A percentile compares a stretch with the other conserved stretches of the same genome.
Conservation (phyloP, 2,797 vertebrate genomes). For the Paguma larvata region DNA sequence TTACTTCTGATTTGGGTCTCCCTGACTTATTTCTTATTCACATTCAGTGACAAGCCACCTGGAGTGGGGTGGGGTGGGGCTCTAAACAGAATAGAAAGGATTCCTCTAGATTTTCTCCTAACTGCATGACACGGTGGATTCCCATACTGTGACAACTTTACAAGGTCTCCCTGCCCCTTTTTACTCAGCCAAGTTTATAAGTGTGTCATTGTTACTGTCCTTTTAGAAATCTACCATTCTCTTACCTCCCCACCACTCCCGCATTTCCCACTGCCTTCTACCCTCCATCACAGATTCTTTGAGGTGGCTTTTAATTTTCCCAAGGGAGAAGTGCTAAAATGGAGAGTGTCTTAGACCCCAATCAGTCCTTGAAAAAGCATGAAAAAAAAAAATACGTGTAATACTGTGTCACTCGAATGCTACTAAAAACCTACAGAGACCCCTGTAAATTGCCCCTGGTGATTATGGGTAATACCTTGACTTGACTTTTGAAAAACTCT, state of each 20-base stretch:
- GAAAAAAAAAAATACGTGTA: constrained; percentile 4
- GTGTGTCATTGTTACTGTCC: background rate
- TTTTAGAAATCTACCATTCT: background rate
- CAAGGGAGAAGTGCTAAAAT: background rate
- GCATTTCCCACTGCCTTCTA: background rate
- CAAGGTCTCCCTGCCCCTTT: background rate
- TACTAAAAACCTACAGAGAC: background rate
- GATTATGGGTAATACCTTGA: background rate
- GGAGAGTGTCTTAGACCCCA: background rate
- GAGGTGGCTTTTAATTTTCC: constrained; percentile 65
- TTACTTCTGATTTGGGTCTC: constrained; percentile 1
- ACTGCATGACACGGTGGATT: background rate
- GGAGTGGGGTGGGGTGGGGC: background rate
- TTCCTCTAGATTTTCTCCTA: background rate
- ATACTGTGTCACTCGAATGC: fast-evolving
- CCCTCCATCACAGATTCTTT: background rate
- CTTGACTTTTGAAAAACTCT: constrained; percentile 65
- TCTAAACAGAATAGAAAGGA: background rate
- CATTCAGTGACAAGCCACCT: background rate
- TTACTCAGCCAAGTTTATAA: background rate
- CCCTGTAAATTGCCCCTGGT: background rate
- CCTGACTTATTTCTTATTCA: constrained; percentile 4
- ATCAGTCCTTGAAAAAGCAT: background rate
- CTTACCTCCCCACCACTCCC: fast-evolving
- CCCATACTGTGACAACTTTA: background rate